Base-by-base conservation (phyloP, 2,888 invertebrate species). In the Saturnia pavonia region DNA sequence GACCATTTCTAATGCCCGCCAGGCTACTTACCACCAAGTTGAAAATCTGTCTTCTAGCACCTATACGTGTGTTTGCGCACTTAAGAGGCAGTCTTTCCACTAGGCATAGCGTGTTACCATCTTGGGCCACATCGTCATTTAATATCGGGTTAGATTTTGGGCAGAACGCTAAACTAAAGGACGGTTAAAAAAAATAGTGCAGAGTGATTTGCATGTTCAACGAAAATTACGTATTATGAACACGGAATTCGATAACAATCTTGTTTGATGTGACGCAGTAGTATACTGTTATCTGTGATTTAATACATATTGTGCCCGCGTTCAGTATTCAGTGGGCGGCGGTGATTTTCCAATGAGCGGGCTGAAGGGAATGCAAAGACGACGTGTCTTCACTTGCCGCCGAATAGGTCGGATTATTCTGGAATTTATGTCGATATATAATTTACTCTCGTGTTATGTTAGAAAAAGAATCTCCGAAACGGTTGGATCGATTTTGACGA, bases 261-360 rank as follows among this genome's bases (percentile, higher is more conserved):
- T 69, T 67, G 68, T 51, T 69, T 72, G 69, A 78, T 74, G 73
- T 72, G 79, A 71, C n/a, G 11, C 70, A 25, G 66, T 22, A 43
- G 75, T 75, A 74, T 73, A 73, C 67, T 70, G 69, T 69, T 70
- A 70, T 76, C 76, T 75, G 74, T 79, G 78, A 80, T 82, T 79
- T 78, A 82, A 82, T 78, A 79, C 78, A 78, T 77, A 79, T 78
- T 79, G 76, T 76, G 71, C 66, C 72, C 72, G 76, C 82, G 82
- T 80, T 91, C 86, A 81, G 92, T 92, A 92, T 92, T 90, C 92
- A 88, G 87, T 74, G 80, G 85, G 85, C 85, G 86, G 80, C 83
- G 82, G 91, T 92, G 92, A 92, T 92, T 92, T 91, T 91, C 92
- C 92, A 91, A 92, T 92, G 92, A 91, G 86, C 88, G 81, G 82